phyloP scores from a whole-genome alignment of 2,797 vertebrate species.

The Myoxocephalus aenaeus region DNA sequence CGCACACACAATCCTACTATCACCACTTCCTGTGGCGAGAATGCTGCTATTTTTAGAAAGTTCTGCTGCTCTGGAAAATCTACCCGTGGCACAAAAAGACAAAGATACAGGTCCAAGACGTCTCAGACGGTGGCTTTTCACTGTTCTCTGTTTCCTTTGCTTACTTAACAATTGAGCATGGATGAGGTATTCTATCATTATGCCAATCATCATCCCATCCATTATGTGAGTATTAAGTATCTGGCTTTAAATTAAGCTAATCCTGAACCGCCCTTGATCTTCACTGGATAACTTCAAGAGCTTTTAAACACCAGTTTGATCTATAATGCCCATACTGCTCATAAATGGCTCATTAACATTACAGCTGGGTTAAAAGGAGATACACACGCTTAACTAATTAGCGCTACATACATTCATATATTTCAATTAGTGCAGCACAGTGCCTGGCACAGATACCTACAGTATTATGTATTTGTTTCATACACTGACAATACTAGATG shows the following conservation, averaged over 20 bases:
- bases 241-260: not conserved
- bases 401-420: not conserved
- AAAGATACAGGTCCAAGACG: conserved; percentile 49
- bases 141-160: conserved; percentile 21
- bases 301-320: conserved; percentile 6
- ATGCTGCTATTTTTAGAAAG: conserved; percentile 79
- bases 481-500: not conserved
- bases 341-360: conserved; percentile 14
- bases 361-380: not conserved
- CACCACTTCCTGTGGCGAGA: conserved; percentile 79
- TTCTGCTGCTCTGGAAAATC: conserved; percentile 72
- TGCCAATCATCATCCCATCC: not conserved
- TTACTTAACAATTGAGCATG: conserved; percentile 16
- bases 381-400: not conserved
- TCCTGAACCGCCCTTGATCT: conserved; percentile 9
- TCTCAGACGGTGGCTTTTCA: conserved; percentile 36
- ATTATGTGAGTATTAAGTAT: conserved; percentile 7
- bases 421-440: conserved; percentile 9
- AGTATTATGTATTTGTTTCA: conserved; percentile 3
- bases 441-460: not conserved
- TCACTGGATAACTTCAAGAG: not conserved
- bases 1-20: conserved; percentile 72
- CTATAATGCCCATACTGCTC: not conserved
- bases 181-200: conserved; percentile 13
- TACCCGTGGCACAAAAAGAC: conserved; percentile 66